phyloP scores from a whole-genome alignment of 2,113 vertebrate species.

The Proterorhinus semilunaris region DNA sequence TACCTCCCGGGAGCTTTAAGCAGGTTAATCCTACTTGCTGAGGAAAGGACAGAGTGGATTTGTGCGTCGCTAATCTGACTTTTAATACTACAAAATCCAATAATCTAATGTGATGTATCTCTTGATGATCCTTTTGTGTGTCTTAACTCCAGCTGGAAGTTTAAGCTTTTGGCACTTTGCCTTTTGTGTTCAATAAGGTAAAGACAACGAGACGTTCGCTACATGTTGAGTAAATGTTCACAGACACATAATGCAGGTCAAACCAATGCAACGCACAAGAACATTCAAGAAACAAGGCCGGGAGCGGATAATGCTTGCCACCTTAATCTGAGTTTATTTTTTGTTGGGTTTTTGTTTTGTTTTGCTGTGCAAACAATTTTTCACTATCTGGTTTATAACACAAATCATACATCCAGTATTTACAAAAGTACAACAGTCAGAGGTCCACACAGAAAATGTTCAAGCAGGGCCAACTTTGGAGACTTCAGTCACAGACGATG shows the following conservation, averaged over 20 bases:
- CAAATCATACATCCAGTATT: background rate
- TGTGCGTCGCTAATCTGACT: background rate
- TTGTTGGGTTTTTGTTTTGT: background rate
- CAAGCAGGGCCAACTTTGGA: constrained; percentile 68
- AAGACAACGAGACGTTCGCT: background rate
- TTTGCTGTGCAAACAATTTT: constrained; percentile 4
- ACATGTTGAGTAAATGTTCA: too few species aligned
- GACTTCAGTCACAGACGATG: constrained; percentile 73
- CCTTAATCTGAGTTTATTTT: background rate
- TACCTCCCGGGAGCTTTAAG: background rate
- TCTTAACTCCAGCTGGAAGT: constrained; percentile 1
- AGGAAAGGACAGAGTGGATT: background rate
- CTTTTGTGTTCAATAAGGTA: background rate
- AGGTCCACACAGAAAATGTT: background rate
- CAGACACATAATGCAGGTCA: background rate
- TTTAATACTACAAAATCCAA: background rate
- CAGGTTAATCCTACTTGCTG: background rate
- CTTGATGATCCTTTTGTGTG: background rate
- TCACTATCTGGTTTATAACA: background rate
- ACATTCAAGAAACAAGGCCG: background rate
- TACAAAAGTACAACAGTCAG: background rate
- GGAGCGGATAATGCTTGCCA: background rate
- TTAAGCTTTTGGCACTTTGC: constrained; percentile 4
- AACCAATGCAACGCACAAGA: background rate
- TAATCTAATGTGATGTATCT: background rate